Conservation (phyloP, 2,113 vertebrate species). For the Heterocephalus glaber region DNA sequence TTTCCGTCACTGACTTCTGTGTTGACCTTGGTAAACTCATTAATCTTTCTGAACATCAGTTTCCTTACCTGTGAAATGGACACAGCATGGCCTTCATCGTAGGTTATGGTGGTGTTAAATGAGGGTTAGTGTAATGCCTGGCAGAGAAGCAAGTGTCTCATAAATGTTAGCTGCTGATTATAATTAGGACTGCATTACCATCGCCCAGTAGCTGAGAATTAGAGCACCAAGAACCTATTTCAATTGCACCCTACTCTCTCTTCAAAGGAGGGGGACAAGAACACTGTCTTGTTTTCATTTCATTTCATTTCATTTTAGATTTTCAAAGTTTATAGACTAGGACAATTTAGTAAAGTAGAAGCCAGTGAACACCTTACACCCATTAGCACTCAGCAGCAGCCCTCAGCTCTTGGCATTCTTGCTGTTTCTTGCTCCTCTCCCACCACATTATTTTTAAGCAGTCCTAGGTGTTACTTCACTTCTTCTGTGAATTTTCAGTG, state of each 20-base stretch:
- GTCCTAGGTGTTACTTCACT: not conserved
- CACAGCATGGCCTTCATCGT: not conserved
- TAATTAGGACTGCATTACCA: not conserved
- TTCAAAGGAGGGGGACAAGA: not conserved
- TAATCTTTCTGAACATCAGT: not conserved
- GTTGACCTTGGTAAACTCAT: not conserved
- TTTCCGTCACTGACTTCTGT: not conserved
- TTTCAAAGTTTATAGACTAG: not conserved
- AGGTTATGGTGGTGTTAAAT: not conserved
- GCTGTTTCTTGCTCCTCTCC: not conserved
- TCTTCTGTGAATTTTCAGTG: slow-evolving; percentile 1
- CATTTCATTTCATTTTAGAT: slow-evolving; percentile 1
- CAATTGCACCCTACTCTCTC: not conserved
- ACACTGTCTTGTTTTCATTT: not conserved
- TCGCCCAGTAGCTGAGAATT: not conserved
- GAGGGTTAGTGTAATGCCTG: not conserved
- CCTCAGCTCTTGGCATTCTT: not conserved
- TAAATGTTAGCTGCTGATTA: not conserved
- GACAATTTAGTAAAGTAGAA: not conserved
- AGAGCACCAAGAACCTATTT: not conserved
- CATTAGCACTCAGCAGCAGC: not conserved
- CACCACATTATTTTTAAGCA: not conserved
- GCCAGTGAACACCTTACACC: not conserved
- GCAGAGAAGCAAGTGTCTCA: not conserved
- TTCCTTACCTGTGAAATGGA: slow-evolving; percentile 36